Evolutionary conservation across 2,113 vertebrate species (phyloP), one percentile per base, ranked within the genome.

Genomic region (Chinchilla lanigera): DNA sequence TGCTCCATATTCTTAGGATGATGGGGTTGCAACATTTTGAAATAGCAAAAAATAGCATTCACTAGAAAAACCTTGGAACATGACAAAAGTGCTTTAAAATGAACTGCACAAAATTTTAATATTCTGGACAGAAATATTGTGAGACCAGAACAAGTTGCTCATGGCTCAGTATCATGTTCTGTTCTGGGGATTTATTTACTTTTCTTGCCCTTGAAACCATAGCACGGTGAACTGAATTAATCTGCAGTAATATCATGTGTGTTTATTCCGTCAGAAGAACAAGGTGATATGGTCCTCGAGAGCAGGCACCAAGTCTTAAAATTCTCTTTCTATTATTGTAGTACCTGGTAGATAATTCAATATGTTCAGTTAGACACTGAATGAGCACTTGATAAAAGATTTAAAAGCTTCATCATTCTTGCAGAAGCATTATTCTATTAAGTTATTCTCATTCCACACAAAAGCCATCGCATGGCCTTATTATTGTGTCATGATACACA

Each of bases 1-100:
- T 94, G 67, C 58, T 86, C 71, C 38, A 75, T 78, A 89, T 44
- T 93, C 93, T 86, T 50, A 35, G 41, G 44, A 88, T 58, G 65
- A 87, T 58, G 3, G 44, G 82, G 63, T 78, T 96, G 67, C 17
- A 96, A 90, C 30, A 87, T 94, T 97, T 71, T 82, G 52, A 95
- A 89, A 90, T 71, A 82, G 91, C 38, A 69, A 41, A 81, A 93
- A 87, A 54, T n/a, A n/a, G 3, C 61, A 22, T 82, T 96, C 44
- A 89, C 58, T 85, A 7, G 13, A 81, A 85, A 41, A 77, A 86
- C 17, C 54, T 96, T 89, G 86, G 95, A 91, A 89, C 65, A 91
- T 78, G 58, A 96, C 58, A 47, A 78, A 86, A 87, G 33, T 30
- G 9, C 65, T 93, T 96, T 78, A 84, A 95, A 65, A 83, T 17